Evolutionary conservation across 2,888 invertebrate genomes (phyloP).

Genomic region (Machimus atricapillus): DNA sequence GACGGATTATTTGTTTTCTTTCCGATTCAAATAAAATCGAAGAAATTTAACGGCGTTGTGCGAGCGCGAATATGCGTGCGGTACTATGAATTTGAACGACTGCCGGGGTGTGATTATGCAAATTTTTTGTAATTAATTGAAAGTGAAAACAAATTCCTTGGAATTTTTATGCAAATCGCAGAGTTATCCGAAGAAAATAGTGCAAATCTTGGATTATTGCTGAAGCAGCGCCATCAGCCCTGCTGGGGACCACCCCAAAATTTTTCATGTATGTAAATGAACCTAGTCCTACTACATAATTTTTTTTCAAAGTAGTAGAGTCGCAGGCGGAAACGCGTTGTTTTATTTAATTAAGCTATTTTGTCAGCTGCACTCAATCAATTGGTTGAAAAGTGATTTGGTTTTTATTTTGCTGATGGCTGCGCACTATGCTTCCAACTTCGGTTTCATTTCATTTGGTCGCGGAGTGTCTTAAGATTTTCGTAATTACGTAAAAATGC

Average conservation of each 20-base stretch:
- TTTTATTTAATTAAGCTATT: not conserved
- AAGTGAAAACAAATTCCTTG: slow-evolving; percentile 9
- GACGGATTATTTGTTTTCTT: not conserved
- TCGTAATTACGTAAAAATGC: slow-evolving; percentile 4
- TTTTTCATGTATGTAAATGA: not conserved
- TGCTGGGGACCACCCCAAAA: not conserved
- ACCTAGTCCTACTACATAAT: not conserved
- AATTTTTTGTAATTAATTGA: slow-evolving; percentile 7
- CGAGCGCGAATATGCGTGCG: slow-evolving; percentile 4
- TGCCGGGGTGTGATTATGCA: slow-evolving; percentile 3
- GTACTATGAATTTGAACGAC: slow-evolving; percentile 1
- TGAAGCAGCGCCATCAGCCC: not conserved
- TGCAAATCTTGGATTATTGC: not conserved
- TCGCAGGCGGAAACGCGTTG: not conserved
- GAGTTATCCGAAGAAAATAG: not conserved
- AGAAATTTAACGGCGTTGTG: not conserved
- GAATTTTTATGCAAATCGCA: not conserved
- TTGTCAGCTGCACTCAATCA: not conserved
- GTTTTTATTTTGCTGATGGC: not conserved
- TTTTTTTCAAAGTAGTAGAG: not conserved
- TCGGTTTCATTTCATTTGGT: not conserved
- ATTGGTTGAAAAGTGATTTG: slow-evolving; percentile 1
- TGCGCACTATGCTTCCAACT: not conserved
- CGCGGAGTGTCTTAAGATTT: not conserved
- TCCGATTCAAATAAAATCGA: not conserved